Evolutionary conservation across 1,140 invertebrate species (phyloP).

Genomic region (Tetraneura akinire): DNA sequence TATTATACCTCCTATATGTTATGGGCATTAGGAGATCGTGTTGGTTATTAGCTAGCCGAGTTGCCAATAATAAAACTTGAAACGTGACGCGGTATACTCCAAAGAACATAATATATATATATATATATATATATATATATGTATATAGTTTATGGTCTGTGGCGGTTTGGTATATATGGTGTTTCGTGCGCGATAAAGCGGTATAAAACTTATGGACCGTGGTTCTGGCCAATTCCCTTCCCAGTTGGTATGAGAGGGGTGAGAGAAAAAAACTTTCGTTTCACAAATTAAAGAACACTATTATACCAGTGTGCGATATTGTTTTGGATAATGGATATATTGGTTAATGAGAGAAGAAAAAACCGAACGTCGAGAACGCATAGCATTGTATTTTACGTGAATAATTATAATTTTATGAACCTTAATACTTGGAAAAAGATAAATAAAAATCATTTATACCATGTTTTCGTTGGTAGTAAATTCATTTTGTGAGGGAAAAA

Average conservation of each 20-base stretch:
- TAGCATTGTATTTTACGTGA: too few relatives aligned
- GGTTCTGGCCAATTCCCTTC: slow-evolving; percentile 33
- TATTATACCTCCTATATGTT: neutral
- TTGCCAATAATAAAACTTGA: slow-evolving; percentile 9
- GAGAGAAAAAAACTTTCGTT: slow-evolving; percentile 5
- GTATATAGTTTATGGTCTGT: slow-evolving; percentile 8
- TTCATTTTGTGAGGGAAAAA: too few relatives aligned
- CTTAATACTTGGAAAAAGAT: too few relatives aligned
- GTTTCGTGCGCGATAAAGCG: slow-evolving; percentile 28
- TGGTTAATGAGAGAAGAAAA: too few relatives aligned
- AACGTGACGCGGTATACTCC: slow-evolving; percentile 12
- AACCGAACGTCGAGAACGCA: too few relatives aligned
- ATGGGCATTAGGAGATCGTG: neutral
- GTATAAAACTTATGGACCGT: slow-evolving; percentile 28
- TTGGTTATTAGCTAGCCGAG: slow-evolving; percentile 3
- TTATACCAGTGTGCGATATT: neutral
- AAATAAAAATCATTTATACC: too few relatives aligned
- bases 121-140: too few relatives aligned
- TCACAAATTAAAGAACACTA: slow-evolving; percentile 13
- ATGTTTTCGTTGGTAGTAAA: too few relatives aligned
- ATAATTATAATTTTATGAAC: too few relatives aligned
- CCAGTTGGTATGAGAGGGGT: neutral
- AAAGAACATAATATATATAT: too few relatives aligned
- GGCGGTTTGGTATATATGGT: neutral
- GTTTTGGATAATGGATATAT: too few relatives aligned